Evolutionary conservation across 2,888 invertebrate species (phyloP).

Genomic region (Dioctria rufipes): DNA sequence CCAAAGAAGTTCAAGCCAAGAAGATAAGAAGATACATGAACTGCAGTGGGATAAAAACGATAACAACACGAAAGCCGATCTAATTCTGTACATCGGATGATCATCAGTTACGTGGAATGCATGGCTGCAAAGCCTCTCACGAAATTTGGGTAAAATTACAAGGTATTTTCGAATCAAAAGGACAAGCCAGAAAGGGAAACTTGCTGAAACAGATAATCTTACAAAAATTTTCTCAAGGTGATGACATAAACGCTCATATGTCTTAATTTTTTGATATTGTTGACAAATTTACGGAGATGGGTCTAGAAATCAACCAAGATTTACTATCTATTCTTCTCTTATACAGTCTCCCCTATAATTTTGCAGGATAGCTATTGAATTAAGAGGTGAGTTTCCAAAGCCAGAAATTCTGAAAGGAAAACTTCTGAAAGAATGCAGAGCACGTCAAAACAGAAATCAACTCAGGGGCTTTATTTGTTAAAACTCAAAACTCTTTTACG

Average conservation of each 20-base stretch:
- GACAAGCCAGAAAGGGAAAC: slow-evolving; percentile 6
- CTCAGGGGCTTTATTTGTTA: too few relatives aligned
- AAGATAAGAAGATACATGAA: too few relatives aligned
- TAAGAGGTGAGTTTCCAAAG: background rate
- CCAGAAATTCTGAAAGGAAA: background rate
- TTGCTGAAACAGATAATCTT: background rate
- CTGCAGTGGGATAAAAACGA: too few relatives aligned
- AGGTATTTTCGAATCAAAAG: background rate
- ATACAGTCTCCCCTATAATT: background rate
- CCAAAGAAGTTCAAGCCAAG: too few relatives aligned
- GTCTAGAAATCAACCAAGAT: background rate
- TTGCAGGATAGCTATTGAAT: slow-evolving; percentile 6
- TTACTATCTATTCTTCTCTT: background rate
- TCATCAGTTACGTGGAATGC: background rate
- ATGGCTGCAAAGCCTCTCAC: background rate
- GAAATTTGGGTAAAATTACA: slow-evolving; percentile 10
- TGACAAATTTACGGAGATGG: background rate
- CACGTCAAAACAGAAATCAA: background rate
- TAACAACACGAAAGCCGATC: too few relatives aligned
- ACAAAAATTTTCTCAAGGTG: background rate
- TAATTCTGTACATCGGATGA: background rate
- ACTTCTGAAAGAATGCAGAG: background rate
- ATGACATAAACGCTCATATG: background rate
- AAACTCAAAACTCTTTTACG: too few relatives aligned
- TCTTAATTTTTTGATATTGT: slow-evolving; percentile 8